Conservation (phyloP, 2,797 vertebrate species). For the Oophaga sylvatica region DNA sequence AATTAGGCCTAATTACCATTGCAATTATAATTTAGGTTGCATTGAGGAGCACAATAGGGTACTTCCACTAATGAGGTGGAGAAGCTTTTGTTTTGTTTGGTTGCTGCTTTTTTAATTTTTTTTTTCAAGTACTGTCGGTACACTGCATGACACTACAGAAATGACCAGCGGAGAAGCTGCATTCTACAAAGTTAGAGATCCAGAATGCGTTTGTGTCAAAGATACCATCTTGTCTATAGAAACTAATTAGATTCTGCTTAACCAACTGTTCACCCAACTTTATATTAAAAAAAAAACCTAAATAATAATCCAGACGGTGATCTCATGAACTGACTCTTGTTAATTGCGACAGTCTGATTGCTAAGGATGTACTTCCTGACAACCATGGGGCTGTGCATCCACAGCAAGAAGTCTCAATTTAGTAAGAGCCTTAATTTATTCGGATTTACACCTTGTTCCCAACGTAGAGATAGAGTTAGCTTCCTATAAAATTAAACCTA, state of each 20-base stretch:
- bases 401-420: no score
- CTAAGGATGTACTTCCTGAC: not conserved
- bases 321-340: not conserved
- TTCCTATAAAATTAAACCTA: no score
- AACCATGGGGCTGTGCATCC: not conserved
- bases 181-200: not conserved
- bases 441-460: no score
- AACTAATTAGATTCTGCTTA: not conserved
- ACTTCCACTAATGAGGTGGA: constrained; percentile 9
- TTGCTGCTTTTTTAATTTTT: constrained; percentile 14
- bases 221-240: not conserved
- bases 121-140: not conserved
- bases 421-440: no score
- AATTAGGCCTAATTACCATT: constrained; percentile 33
- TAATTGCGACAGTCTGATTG: not conserved
- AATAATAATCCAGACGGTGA: not conserved
- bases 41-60: constrained; percentile 36
- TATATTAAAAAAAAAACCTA: not conserved
- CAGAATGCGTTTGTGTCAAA: not conserved
- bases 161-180: no score
- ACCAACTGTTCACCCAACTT: not conserved
- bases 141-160: constrained; percentile 8
- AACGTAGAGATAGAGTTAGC: no score
- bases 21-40: constrained; percentile 24
- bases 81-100: not conserved